Percentiles rank a stretch among this genome's conserved stretches.
phyloP scores from a whole-genome alignment of 2,888 invertebrate species.

The Volucella bombylans region DNA sequence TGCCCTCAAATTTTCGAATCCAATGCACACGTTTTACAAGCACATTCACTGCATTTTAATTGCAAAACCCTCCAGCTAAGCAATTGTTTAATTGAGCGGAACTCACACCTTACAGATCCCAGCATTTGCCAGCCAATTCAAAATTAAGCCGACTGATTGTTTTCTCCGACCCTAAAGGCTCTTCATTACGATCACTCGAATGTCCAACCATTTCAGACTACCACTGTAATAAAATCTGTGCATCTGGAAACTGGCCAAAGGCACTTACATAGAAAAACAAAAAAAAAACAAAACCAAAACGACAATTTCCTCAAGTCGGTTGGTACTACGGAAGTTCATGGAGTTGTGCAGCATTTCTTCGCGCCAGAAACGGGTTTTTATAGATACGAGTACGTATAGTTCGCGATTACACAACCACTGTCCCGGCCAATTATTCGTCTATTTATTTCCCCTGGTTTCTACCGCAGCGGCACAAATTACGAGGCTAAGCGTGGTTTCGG shows the following conservation, averaged over 20 bases:
- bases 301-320: conserved; percentile 39
- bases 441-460: conserved; percentile 13
- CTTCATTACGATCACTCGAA: background rate
- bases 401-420: conserved; percentile 50
- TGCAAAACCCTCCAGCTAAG: background rate
- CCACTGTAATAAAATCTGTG: conserved; percentile 13
- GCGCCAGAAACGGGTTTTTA: conserved; percentile 24
- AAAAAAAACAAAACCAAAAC: background rate
- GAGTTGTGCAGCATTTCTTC: conserved; percentile 24
- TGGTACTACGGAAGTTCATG: conserved; percentile 54
- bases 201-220: background rate
- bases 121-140: too few relatives aligned
- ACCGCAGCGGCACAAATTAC: conserved; percentile 25
- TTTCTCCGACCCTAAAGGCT: background rate
- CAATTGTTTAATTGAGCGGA: background rate
- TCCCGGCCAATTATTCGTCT: conserved; percentile 35
- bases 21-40: too few relatives aligned
- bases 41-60: too few relatives aligned
- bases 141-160: background rate
- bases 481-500: conserved; percentile 31
- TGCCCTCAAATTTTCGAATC: too few relatives aligned
- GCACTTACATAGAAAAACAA: background rate
- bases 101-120: too few relatives aligned
- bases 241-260: conserved; percentile 13
- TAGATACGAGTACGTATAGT: conserved; percentile 8